A percentile compares a stretch with the other conserved stretches of the same genome.
These are phyloP conservation scores for Pollachius pollachius DNA, from an alignment of 2,113 vertebrate genomes.

Conservation along the genomic window DNA sequence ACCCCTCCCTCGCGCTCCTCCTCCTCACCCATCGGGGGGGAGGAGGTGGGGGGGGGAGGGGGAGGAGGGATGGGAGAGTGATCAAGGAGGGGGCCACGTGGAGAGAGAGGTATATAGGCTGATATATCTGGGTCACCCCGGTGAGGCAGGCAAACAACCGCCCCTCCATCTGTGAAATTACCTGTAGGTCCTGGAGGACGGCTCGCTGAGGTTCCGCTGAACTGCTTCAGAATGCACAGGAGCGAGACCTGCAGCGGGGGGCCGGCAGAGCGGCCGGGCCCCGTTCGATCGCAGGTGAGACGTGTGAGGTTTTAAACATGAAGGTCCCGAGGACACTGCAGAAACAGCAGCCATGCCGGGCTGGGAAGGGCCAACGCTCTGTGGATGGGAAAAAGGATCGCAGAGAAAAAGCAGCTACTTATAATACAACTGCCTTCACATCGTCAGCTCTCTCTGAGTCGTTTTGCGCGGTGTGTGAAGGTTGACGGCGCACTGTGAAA, in stretches of 20 bases:
- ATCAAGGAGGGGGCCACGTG: neutral
- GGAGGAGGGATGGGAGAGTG: neutral
- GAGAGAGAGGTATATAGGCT: neutral
- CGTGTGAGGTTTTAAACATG: too few species aligned
- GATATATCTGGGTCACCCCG: conserved; percentile 43
- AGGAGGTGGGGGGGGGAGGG: neutral
- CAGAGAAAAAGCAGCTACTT: conserved; percentile 9
- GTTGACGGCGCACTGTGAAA: conserved; percentile 9
- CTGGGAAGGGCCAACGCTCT: neutral
- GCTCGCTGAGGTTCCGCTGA: conserved; percentile 6
- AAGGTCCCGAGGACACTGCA: too few species aligned
- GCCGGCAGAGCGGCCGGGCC: neutral
- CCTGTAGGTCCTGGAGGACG: neutral
- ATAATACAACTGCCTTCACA: neutral
- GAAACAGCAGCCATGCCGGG: neutral
- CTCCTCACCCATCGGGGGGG: neutral
- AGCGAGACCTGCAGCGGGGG: neutral
- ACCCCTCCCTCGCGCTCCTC: conserved; percentile 7
- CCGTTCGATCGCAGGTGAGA: too few species aligned
- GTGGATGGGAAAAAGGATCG: neutral
- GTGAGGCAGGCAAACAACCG: conserved; percentile 6
- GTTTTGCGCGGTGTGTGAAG: neutral
- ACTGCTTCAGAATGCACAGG: neutral
- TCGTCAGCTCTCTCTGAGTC: conserved; percentile 26
- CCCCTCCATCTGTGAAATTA: conserved; percentile 14